These are phyloP conservation scores for Anseranas semipalmata DNA, from an alignment of 2,113 vertebrate genomes.

Conservation along the genomic window DNA sequence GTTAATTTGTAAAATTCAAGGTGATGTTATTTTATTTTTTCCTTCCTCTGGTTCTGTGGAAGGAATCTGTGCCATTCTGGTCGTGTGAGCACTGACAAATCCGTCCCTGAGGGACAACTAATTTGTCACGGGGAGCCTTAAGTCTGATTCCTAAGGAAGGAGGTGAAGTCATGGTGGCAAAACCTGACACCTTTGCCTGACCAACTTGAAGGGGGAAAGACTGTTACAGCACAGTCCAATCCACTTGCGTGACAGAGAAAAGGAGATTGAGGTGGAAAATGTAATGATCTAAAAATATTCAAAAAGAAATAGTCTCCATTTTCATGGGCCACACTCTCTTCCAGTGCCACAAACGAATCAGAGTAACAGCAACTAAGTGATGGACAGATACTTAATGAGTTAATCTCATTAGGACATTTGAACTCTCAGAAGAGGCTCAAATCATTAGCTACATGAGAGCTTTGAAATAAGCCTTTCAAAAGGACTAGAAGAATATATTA, in stretches of 20 bases:
- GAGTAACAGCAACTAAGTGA: neutral
- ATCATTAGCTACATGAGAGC: slow-evolving; percentile 6
- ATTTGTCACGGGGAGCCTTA: slow-evolving; percentile 8
- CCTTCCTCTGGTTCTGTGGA: neutral
- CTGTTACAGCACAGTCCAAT: neutral
- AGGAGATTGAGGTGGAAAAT: neutral
- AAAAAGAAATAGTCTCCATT: neutral
- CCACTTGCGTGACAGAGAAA: neutral
- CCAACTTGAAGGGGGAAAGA: neutral
- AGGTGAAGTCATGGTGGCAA: neutral
- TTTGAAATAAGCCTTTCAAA: slow-evolving; percentile 31
- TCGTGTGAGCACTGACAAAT: neutral
- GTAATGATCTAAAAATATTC: neutral
- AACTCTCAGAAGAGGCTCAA: slow-evolving; percentile 42
- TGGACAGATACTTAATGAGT: slow-evolving; percentile 52
- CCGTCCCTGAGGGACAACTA: neutral
- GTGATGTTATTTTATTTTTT: neutral
- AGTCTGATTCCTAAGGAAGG: neutral
- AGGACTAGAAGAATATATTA: slow-evolving; percentile 9
- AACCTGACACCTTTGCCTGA: neutral
- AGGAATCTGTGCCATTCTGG: neutral
- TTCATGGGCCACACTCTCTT: neutral
- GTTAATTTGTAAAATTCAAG: neutral
- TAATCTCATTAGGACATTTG: slow-evolving; percentile 59
- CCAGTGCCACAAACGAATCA: neutral